A percentile compares a stretch with the other conserved stretches of the same genome.
phyloP scores from a whole-genome alignment of 2,888 invertebrate genomes.

The Atrina japonica region DNA sequence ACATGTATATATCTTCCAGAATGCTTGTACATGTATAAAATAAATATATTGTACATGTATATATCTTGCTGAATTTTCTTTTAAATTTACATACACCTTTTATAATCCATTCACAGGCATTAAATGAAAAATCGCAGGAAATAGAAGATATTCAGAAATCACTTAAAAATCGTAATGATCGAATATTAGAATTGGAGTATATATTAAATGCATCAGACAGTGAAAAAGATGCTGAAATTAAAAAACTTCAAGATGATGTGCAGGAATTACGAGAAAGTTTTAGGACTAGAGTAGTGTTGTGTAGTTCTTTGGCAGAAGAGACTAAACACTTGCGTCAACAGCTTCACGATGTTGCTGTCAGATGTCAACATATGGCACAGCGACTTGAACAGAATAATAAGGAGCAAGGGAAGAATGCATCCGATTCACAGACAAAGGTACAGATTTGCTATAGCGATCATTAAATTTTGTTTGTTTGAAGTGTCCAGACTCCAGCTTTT shows the following conservation, averaged over 20 bases:
- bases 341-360: conserved; percentile 59
- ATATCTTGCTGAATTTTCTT: too few relatives aligned
- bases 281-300: conserved; percentile 50
- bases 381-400: conserved; percentile 49
- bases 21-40: too few relatives aligned
- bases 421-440: too few relatives aligned
- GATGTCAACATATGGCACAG: conserved; percentile 62
- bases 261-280: conserved; percentile 48
- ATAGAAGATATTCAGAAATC: conserved; percentile 5
- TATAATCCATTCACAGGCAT: conserved; percentile 12
- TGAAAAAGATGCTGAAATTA: conserved; percentile 61
- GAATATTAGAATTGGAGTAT: conserved; percentile 39
- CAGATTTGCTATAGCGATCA: too few relatives aligned
- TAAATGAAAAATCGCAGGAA: conserved; percentile 16
- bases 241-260: conserved; percentile 50
- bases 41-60: too few relatives aligned
- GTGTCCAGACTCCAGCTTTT: too few relatives aligned
- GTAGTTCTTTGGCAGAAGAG: conserved; percentile 52
- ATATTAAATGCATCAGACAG: conserved; percentile 58
- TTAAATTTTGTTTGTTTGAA: too few relatives aligned
- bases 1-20: too few relatives aligned
- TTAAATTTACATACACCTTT: too few relatives aligned
- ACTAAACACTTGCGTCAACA: conserved; percentile 57
- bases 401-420: not conserved
- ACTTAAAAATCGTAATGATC: conserved; percentile 1